Percentiles rank a stretch among this genome's conserved stretches.
phyloP scores from a whole-genome alignment of 2,113 vertebrate species.

The Oryzias celebensis region DNA sequence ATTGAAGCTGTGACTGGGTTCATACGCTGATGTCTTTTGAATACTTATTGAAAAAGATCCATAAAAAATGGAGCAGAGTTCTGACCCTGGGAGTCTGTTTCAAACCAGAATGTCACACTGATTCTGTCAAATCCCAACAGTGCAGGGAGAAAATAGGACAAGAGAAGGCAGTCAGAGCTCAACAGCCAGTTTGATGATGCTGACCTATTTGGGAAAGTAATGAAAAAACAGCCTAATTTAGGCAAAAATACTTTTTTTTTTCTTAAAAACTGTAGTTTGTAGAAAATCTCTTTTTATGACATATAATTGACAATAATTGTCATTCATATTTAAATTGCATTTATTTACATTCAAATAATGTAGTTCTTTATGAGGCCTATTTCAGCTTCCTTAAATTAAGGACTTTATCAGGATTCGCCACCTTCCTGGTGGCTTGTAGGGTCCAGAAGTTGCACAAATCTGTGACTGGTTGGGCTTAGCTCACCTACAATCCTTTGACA shows the following conservation, averaged over 20 bases:
- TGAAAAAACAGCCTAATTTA: background rate
- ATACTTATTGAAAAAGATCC: slow-evolving; percentile 15
- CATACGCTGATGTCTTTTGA: slow-evolving; percentile 12
- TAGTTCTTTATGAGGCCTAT: too few species aligned
- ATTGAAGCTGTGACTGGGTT: background rate
- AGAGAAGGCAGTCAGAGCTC: slow-evolving; percentile 26
- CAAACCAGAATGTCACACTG: slow-evolving; percentile 45
- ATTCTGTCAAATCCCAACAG: slow-evolving; percentile 49
- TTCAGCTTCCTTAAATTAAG: too few species aligned
- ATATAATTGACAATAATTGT: too few species aligned
- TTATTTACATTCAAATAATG: too few species aligned
- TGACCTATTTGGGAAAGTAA: slow-evolving; percentile 39
- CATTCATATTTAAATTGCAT: too few species aligned
- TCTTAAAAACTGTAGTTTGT: too few species aligned
- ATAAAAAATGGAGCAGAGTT: slow-evolving; percentile 28
- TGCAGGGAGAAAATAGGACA: slow-evolving; percentile 44
- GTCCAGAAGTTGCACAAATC: too few species aligned
- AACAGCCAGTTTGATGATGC: slow-evolving; percentile 36
- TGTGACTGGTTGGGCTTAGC: too few species aligned
- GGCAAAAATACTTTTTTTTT: background rate
- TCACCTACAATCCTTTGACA: too few species aligned
- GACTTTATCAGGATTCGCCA: too few species aligned
- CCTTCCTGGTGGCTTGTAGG: too few species aligned
- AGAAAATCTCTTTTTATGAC: too few species aligned
- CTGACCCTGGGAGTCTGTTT: slow-evolving; percentile 45